phyloP scores from a whole-genome alignment of 2,797 vertebrate genomes.

The Characodon lateralis region DNA sequence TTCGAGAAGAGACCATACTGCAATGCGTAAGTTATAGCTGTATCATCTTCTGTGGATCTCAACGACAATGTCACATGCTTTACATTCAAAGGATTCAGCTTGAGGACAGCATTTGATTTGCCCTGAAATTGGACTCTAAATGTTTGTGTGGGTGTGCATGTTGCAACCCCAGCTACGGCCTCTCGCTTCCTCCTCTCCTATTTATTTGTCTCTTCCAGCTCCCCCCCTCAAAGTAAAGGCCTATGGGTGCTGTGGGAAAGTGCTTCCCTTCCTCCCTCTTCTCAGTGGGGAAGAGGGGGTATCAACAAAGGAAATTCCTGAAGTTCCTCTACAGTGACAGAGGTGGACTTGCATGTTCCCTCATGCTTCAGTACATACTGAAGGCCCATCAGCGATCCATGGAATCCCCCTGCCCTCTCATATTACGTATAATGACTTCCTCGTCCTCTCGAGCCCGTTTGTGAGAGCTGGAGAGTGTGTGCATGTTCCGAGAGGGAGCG shows the following conservation, averaged over 20 bases:
- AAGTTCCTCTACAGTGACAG: constrained; percentile 80
- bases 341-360: constrained; percentile 61
- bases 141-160: constrained; percentile 48
- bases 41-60: constrained; percentile 22
- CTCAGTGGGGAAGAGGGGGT: constrained; percentile 12
- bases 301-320: constrained; percentile 81
- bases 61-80: constrained; percentile 24
- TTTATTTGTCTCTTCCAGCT: constrained; percentile 61
- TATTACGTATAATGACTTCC: constrained; percentile 37
- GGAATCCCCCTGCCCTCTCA: constrained; percentile 61
- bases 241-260: constrained; percentile 73
- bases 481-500: constrained; percentile 26
- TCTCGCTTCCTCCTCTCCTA: constrained; percentile 53
- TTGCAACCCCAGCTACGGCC: constrained; percentile 63
- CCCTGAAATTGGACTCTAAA: constrained; percentile 46
- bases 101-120: constrained; percentile 46
- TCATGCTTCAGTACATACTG: constrained; percentile 57
- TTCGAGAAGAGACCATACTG: constrained; percentile 98
- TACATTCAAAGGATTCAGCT: constrained; percentile 9
- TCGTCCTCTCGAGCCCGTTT: constrained; percentile 7
- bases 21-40: constrained; percentile 89
- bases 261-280: constrained; percentile 43
- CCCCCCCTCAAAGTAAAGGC: constrained; percentile 55
- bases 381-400: constrained; percentile 60
- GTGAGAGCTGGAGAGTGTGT: constrained; percentile 12